Conservation (phyloP, 64 coral and sea anemone genomes). For the Cladopsammia gracilis region DNA sequence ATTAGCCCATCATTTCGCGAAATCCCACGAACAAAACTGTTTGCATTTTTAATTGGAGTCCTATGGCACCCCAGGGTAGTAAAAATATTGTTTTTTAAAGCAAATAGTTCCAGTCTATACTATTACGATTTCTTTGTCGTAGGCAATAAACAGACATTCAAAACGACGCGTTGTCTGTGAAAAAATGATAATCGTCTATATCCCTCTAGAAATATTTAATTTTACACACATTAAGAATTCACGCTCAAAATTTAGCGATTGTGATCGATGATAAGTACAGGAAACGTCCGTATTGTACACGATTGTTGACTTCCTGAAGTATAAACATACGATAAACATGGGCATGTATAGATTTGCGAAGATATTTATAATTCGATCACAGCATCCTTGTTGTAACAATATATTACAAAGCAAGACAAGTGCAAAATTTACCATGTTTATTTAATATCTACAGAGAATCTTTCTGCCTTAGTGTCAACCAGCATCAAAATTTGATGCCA, state of each 20-base stretch:
- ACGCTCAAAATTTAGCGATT: neutral
- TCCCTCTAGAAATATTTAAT: conserved; percentile 8
- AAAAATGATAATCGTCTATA: neutral
- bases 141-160: neutral
- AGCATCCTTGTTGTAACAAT: no score
- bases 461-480: no score
- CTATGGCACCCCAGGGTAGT: neutral
- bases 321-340: neutral
- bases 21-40: conserved; percentile 11
- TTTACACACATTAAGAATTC: conserved; percentile 2
- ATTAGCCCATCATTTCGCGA: neutral
- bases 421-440: no score
- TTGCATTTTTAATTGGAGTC: conserved; percentile 20
- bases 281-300: neutral
- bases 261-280: neutral
- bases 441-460: no score
- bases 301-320: conserved; percentile 11
- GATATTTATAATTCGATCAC: no score
- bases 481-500: no score
- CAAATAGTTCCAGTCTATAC: no score
- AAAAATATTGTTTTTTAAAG: neutral
- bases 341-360: no score
- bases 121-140: neutral
- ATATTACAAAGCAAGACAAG: no score
- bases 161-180: neutral